A percentile compares a stretch with the other conserved stretches of the same genome.
phyloP scores from a whole-genome alignment of 2,797 vertebrate genomes.

The Lagorchestes hirsutus region DNA sequence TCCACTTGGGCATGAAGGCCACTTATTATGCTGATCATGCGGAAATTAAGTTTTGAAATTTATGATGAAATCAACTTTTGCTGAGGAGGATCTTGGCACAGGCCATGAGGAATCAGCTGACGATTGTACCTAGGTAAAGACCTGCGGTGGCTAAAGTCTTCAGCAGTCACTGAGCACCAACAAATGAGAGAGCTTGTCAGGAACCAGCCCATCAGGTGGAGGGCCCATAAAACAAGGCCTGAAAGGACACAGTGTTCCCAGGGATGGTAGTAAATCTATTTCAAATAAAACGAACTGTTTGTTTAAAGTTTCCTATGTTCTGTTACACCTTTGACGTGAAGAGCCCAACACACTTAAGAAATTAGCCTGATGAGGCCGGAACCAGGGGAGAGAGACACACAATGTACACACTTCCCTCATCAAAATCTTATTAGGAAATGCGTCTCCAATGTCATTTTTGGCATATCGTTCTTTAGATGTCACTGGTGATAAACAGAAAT shows the following conservation, averaged over 20 bases:
- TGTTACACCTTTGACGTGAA: slow-evolving; percentile 58
- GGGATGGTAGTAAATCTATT: slow-evolving; percentile 75
- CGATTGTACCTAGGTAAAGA: neutral
- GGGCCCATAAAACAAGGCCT: slow-evolving; percentile 70
- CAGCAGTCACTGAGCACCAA: neutral
- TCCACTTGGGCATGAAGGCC: slow-evolving; percentile 15
- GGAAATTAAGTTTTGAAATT: slow-evolving; percentile 9
- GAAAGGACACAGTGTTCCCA: slow-evolving; percentile 71
- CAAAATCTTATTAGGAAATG: slow-evolving; percentile 59
- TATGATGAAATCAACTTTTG: neutral
- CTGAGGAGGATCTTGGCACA: neutral
- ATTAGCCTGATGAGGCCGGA: slow-evolving; percentile 18
- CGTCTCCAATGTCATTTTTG: slow-evolving; percentile 24
- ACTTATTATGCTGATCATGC: neutral
- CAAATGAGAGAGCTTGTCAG: slow-evolving; percentile 60
- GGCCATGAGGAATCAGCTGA: neutral
- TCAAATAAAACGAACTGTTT: slow-evolving; percentile 80
- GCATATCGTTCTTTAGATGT: slow-evolving; percentile 39
- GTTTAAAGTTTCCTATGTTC: slow-evolving; percentile 76
- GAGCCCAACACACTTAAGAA: slow-evolving; percentile 64
- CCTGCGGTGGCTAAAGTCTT: neutral
- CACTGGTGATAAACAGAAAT: slow-evolving; percentile 50
- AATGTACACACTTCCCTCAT: slow-evolving; percentile 52
- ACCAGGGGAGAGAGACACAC: slow-evolving; percentile 32
- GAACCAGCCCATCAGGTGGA: slow-evolving; percentile 63